A percentile compares a stretch with the other conserved stretches of the same genome.
These are phyloP conservation scores for Neolamprologus devosi DNA, from an alignment of 2,113 vertebrate genomes.

Conservation along the genomic window DNA sequence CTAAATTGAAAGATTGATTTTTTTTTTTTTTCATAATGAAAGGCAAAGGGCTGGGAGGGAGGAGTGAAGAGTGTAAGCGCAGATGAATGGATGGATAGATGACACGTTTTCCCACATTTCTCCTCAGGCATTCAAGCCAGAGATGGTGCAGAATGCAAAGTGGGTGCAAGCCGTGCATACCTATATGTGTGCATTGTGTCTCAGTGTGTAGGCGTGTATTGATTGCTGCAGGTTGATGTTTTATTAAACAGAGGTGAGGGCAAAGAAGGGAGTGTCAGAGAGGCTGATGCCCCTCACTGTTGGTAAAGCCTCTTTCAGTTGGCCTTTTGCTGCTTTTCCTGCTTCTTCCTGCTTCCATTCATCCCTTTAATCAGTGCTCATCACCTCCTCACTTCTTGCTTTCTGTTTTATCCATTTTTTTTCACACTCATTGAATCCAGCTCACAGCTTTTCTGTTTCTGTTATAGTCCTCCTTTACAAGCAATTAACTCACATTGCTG, in stretches of 20 bases:
- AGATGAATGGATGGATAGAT: not conserved
- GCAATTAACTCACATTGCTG: not conserved
- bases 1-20: not conserved
- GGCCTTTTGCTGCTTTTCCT: not conserved
- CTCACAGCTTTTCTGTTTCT: not conserved
- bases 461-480: not conserved
- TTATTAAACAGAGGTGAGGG: constrained; percentile 48
- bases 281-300: not conserved
- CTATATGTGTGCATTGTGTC: not conserved
- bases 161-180: not conserved
- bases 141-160: constrained; percentile 16
- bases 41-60: not conserved
- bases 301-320: not conserved
- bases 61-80: not conserved
- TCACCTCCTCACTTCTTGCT: not conserved
- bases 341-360: not conserved
- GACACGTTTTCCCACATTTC: not conserved
- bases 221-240: constrained; percentile 42
- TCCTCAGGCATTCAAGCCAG: not conserved
- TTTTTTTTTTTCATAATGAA: not conserved
- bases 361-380: not conserved
- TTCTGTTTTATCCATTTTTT: not conserved
- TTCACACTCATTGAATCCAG: not conserved
- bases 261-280: not conserved
- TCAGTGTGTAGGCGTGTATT: constrained; percentile 2